Evolutionary conservation across 2,888 invertebrate genomes (phyloP), one percentile per base, ranked within the genome.

Genomic region (Pilophorus perplexus): DNA sequence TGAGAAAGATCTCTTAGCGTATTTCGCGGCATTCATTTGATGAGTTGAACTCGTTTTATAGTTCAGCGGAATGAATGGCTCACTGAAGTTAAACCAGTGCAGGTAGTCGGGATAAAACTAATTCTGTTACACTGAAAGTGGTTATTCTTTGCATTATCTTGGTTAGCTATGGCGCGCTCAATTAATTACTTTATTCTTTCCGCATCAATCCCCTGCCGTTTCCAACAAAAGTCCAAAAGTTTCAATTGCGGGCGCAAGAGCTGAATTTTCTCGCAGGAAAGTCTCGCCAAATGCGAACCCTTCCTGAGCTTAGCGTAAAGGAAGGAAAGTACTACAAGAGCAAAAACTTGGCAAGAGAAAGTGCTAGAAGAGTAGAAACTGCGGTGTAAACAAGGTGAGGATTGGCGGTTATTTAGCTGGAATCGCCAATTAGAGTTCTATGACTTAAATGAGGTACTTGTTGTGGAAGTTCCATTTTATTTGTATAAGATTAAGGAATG

Each of bases 391-490:
- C 62, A 62, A 62, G 62, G 62, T 62, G 46, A 44, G 27, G 62
- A 62, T 62, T 48, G 62, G 28, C 64, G 64, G 52, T 65, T 65
- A 54, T 54, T 64, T 54, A 52, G 42, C 64, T 54, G 40, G 54
- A 65, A 65, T 65, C 64, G 64, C 64, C 64, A 65, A 65, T 65
- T 65, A 65, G 54, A 65, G 54, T 65, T 65, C 64, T 65, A 65
- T 65, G 64, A 65, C 54, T 65, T 65, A 65, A 65, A 65, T 65
- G 40, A 65, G 64, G 64, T 54, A 54, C 64, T 54, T 62, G 62
- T 52, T 50, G 52, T 40, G 64, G 54, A 65, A 65, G 64, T 65
- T 65, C 62, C 54, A 65, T 65, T 65, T 65, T 65, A 65, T 65
- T 65, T 65, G 64, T 54, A 65, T 48, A 65, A 65, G 52, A 65